A percentile compares a stretch with the other conserved stretches of the same genome.
Conservation (phyloP, 2,113 vertebrate species). For the Mionectes macconnelli region DNA sequence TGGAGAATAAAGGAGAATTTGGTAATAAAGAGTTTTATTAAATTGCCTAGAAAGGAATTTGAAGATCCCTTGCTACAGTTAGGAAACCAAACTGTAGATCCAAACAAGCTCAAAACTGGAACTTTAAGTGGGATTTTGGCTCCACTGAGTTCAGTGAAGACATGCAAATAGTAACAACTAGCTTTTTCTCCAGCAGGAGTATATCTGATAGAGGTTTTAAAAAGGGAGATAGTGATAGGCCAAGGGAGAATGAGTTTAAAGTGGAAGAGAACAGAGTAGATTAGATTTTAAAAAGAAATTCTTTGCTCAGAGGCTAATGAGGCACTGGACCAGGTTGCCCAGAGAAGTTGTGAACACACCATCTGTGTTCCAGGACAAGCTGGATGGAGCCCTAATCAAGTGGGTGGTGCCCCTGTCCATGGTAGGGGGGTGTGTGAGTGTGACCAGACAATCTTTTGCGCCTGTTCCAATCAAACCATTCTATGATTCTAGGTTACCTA, state of each 20-base stretch:
- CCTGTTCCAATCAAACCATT: neutral
- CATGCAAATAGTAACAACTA: neutral
- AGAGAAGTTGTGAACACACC: neutral
- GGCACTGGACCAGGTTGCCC: neutral
- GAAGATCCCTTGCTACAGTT: neutral
- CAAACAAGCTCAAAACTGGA: neutral
- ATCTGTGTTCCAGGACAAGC: neutral
- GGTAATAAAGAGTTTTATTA: neutral
- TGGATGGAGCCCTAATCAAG: fast-evolving
- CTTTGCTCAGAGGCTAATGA: neutral
- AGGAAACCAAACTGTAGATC: neutral
- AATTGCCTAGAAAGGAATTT: neutral
- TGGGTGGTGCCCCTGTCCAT: neutral
- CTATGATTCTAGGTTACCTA: neutral
- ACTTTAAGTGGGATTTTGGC: neutral
- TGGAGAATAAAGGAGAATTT: neutral
- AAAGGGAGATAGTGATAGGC: neutral
- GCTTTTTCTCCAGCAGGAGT: neutral
- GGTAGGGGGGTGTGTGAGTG: too few relatives aligned
- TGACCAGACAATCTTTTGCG: neutral
- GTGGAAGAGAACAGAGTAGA: neutral
- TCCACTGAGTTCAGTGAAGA: neutral
- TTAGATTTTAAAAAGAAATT: neutral
- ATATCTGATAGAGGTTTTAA: neutral
- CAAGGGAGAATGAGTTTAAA: neutral